Base-by-base conservation (phyloP, 1,140 invertebrate genomes). In the Nixonia krombeini region DNA sequence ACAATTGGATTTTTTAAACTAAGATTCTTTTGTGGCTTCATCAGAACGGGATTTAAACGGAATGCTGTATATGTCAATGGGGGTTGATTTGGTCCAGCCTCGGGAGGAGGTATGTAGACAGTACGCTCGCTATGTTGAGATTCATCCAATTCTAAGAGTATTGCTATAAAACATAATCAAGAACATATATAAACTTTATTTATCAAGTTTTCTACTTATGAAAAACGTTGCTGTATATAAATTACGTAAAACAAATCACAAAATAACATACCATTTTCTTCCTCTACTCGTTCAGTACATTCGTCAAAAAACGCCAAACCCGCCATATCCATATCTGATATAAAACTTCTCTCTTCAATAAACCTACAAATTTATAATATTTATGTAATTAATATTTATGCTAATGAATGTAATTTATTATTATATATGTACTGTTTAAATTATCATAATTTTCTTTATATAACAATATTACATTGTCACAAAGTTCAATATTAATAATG, bases 271-370 rank as follows among this genome's bases (percentile, higher is more conserved):
- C 89, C 86, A 70, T 89, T 89, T 61, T 89, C 88, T 45, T 88
- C 87, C 31, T 88, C 87, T 10, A 92, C 87, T 59, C 89, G 87
- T 83, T 98, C 96, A 0, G 94, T 91, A 78, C 97, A 99, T 80
- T 99, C 96, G 84, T 99, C 98, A 80, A 99, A 99, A 86, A 99
- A 99, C 7, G 96, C 95, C 46, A 99, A 86, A 9, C 90, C 89
- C 1, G 83, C 80, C 82, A 90, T 90, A 86, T 99, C 96, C 81
- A 96, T 96, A 74, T 99, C 96, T 8, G 96, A 97, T 0, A 99
- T 95, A 86, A 99, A 99, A 72, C 96, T 98, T 26, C 97, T 89
- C 85, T 99, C 98, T 86, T 99, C 97, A 68, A 99, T 99, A 84
- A 99, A 99, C 31, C 96, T 91, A 26, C 38, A 41, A 63, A 57